Percentiles rank a stretch among this genome's conserved stretches.
phyloP scores from a whole-genome alignment of 2,888 invertebrate species.

The Emmelina monodactyla region DNA sequence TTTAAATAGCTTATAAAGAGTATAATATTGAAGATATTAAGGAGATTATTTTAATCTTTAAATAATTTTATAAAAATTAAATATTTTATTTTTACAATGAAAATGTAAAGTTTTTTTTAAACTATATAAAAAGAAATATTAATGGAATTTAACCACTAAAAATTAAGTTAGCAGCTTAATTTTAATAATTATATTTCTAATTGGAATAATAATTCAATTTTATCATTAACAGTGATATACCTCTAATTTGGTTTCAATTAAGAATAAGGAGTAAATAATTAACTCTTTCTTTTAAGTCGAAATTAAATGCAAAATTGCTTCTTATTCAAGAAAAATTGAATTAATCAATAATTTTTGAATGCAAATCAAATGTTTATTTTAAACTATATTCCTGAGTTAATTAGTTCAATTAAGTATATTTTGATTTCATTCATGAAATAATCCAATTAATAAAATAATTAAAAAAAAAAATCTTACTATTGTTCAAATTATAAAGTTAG shows the following conservation, averaged over 20 bases:
- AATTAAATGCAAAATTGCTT: conserved; percentile 59
- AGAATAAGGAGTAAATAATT: conserved; percentile 57
- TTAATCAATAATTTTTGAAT: conserved; percentile 40
- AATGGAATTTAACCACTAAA: conserved; percentile 56
- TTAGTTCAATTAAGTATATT: conserved; percentile 47
- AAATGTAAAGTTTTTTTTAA: conserved; percentile 72
- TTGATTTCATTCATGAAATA: conserved; percentile 50
- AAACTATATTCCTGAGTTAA: conserved; percentile 44
- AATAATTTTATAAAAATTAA: conserved; percentile 28
- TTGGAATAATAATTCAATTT: conserved; percentile 61
- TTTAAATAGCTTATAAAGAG: conserved; percentile 48
- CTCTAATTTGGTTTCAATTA: conserved; percentile 68
- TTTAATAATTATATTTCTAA: conserved; percentile 62
- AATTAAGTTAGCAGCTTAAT: conserved; percentile 72
- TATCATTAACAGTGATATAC: conserved; percentile 74
- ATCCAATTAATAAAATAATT: conserved; percentile 57
- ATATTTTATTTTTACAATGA: conserved; percentile 68
- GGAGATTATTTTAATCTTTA: conserved; percentile 33
- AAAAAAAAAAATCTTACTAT: conserved; percentile 48
- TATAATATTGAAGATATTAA: conserved; percentile 48
- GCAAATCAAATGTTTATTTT: conserved; percentile 46
- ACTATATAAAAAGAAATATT: conserved; percentile 67
- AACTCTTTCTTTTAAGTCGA: conserved; percentile 51
- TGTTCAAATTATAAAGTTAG: conserved; percentile 30
- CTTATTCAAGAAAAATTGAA: conserved; percentile 63